Evolutionary conservation across 2,888 invertebrate species (phyloP).

Genomic region (Allolobophora icterica): DNA sequence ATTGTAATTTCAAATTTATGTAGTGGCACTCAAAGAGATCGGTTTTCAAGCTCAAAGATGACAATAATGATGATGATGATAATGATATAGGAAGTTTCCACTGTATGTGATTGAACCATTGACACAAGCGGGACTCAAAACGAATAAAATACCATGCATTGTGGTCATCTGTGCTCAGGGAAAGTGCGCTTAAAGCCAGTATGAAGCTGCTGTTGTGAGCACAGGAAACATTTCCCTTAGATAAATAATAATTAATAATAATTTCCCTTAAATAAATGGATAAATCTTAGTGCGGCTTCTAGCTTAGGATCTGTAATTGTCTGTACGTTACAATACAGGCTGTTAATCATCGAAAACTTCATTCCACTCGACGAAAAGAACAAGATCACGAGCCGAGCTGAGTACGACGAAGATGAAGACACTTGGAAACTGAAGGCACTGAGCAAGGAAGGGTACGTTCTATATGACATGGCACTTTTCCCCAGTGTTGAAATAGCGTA

Average conservation of each 20-base stretch:
- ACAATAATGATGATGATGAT: too few species aligned
- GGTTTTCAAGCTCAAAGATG: too few species aligned
- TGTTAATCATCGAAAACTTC: conserved; percentile 66
- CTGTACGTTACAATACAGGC: conserved; percentile 47
- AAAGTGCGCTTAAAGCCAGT: too few species aligned
- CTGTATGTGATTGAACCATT: too few species aligned
- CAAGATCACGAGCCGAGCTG: conserved; percentile 76
- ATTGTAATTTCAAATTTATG: too few species aligned
- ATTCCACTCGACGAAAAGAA: conserved; percentile 74
- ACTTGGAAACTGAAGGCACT: conserved; percentile 72
- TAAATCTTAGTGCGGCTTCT: too few species aligned
- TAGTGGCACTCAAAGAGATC: too few species aligned
- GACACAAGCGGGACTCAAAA: too few species aligned
- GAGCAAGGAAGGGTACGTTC: conserved; percentile 59
- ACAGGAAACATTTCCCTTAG: neutral
- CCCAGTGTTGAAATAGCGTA: neutral
- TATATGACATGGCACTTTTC: neutral
- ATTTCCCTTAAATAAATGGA: neutral
- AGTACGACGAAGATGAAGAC: conserved; percentile 83
- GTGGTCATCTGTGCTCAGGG: too few species aligned
- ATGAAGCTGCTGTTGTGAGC: neutral
- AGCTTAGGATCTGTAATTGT: neutral
- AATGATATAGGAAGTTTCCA: too few species aligned
- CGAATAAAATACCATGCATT: too few species aligned
- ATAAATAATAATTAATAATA: conserved; percentile 5